These are phyloP conservation scores for Harpalus rufipes DNA, from an alignment of 2,888 invertebrate genomes.

Conservation along the genomic window DNA sequence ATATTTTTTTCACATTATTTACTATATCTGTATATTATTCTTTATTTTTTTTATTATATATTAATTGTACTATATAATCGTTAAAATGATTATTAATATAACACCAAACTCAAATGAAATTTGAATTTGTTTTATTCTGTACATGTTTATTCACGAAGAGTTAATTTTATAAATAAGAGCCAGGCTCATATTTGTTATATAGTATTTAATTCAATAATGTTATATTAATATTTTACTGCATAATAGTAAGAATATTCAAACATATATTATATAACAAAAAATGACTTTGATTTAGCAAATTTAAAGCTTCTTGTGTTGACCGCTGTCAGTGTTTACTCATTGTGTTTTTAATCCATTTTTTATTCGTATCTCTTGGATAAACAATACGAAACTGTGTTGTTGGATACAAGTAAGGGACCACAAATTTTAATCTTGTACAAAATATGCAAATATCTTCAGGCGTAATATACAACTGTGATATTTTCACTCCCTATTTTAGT, in stretches of 20 bases:
- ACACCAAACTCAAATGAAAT: too few relatives aligned
- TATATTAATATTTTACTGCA: not conserved
- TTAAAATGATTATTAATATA: too few relatives aligned
- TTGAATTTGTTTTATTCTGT: too few relatives aligned
- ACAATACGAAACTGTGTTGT: slow-evolving; percentile 40
- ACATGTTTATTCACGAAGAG: too few relatives aligned
- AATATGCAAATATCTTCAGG: slow-evolving; percentile 60
- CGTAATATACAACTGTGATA: slow-evolving; percentile 60
- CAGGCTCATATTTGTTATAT: too few relatives aligned
- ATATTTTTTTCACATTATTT: too few relatives aligned
- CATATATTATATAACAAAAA: too few relatives aligned
- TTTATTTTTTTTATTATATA: too few relatives aligned
- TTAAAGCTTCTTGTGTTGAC: slow-evolving; percentile 24
- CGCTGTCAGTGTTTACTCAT: slow-evolving; percentile 25
- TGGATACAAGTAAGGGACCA: slow-evolving; percentile 25
- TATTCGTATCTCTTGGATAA: slow-evolving; percentile 45
- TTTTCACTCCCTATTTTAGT: slow-evolving; percentile 65
- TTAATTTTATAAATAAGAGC: too few relatives aligned
- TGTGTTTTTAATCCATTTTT: slow-evolving; percentile 58
- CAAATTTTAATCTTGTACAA: slow-evolving; percentile 61
- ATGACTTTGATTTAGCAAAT: not conserved
- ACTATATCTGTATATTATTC: too few relatives aligned
- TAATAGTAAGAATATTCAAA: not conserved
- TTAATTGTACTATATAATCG: too few relatives aligned
- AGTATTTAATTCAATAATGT: too few relatives aligned